Evolutionary conservation across 2,888 invertebrate species (phyloP).

Genomic region (Empis livida): DNA sequence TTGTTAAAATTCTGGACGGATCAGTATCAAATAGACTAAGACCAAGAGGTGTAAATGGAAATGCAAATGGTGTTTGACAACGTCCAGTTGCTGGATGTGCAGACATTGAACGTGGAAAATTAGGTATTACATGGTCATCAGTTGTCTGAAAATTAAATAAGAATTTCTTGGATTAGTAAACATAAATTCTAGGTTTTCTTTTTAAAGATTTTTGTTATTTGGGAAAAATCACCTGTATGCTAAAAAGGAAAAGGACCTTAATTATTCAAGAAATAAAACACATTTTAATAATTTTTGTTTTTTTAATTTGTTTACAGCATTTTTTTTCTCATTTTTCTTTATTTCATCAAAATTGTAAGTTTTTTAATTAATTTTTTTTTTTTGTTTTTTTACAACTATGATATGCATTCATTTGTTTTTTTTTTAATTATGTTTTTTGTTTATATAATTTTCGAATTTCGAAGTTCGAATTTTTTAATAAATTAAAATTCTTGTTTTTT

Average conservation of each 20-base stretch:
- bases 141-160: no score
- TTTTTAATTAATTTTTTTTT: constrained; percentile 13
- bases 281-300: constrained; percentile 10
- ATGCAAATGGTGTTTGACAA: constrained; percentile 43
- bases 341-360: constrained; percentile 17
- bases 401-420: constrained; percentile 57
- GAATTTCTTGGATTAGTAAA: no score
- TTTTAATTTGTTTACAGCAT: constrained; percentile 30
- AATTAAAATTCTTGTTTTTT: neutral
- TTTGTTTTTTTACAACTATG: constrained; percentile 62
- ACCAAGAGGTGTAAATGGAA: constrained; percentile 41
- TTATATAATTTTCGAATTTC: neutral
- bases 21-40: constrained; percentile 36
- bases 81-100: constrained; percentile 19
- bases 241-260: no score
- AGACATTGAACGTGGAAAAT: constrained; percentile 15
- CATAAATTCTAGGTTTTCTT: no score
- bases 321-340: constrained; percentile 19
- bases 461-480: neutral
- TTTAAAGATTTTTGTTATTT: no score
- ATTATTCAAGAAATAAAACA: constrained; percentile 8
- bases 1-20: constrained; percentile 42
- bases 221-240: no score
- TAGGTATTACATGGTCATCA: constrained; percentile 15
- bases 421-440: constrained; percentile 6